Base-by-base conservation (phyloP, 2,888 invertebrate species). In the Lasioglossum morio region DNA sequence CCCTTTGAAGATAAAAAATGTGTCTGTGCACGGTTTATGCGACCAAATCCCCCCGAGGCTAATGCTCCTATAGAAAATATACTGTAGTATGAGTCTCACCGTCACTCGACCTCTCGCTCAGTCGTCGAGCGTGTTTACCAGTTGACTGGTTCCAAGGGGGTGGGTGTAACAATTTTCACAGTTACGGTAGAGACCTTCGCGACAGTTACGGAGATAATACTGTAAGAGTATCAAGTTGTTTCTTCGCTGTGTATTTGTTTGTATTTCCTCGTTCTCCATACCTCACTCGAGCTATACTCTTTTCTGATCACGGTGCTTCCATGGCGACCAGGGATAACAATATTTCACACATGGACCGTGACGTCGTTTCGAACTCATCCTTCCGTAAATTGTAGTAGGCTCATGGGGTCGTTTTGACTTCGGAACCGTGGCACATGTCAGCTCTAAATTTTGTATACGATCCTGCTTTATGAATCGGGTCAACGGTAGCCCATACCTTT, bases 331-430 rank as follows among this genome's bases (percentile, higher is more conserved):
- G n/a, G 60, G 60, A n/a, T 27, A 27, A 60, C 60, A 14, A 60
- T 60, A 60, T 27, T 60, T 60, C 63, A 63, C 30, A 63, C 30
- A 30, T 30, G 63, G 34, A 34, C 63, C 14, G 27, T 30, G 30
- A 63, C 19, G 63, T 63, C 63, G 30, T 63, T 34, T 4, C 30
- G 19, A 63, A 63, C 30, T 63, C 19, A 63, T 30, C 63, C 30
- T 63, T 30, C 16, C 63, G 30, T 63, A 63, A 63, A 63, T 63
- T 16, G 16, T 63, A 63, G 30, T 63, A 34, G 16, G 30, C 63
- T 63, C 30, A 30, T 63, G 63, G 63, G 60, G 63, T 63, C 63
- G 63, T 63, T 63, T 63, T 30, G 19, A 63, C 63, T 63, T 63
- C 63, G 19, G 63, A 14, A 63, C 63, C 30, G 16, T 63, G 63